Evolutionary conservation across 2,113 vertebrate genomes (phyloP).

Genomic region (Pseudois nayaur): DNA sequence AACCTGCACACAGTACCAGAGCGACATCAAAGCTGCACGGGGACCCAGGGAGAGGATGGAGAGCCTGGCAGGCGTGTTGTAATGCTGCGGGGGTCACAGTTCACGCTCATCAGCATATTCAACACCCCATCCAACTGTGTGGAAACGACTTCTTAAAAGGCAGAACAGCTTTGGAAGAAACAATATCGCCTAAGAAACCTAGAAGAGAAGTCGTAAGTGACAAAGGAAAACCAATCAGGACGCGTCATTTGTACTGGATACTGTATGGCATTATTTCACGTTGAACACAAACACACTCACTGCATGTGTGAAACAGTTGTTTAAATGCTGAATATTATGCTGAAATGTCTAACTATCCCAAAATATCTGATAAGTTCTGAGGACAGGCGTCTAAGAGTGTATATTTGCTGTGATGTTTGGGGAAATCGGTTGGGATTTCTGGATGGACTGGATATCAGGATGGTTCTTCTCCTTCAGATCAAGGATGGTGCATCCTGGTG

Average conservation of each 20-base stretch:
- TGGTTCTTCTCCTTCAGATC: neutral
- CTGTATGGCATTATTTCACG: too few species aligned
- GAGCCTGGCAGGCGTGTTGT: neutral
- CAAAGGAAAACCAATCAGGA: neutral
- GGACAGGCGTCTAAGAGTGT: too few species aligned
- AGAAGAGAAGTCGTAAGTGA: neutral
- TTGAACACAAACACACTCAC: neutral
- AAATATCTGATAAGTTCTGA: neutral
- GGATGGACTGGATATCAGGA: neutral
- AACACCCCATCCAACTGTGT: neutral
- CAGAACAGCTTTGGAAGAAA: neutral
- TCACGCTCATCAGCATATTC: neutral
- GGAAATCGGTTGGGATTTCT: neutral
- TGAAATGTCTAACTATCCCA: neutral
- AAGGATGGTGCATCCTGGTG: neutral
- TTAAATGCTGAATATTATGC: neutral
- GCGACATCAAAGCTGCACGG: neutral
- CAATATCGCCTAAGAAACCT: neutral
- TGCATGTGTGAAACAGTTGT: neutral
- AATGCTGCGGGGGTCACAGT: neutral
- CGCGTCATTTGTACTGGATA: too few species aligned
- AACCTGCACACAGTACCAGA: neutral
- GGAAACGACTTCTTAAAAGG: neutral
- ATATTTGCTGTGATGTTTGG: neutral
- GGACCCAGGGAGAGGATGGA: neutral